Evolutionary conservation across 30 jellyfish, hydroid and myxozoan species (phyloP), one percentile per base, ranked within the genome.

Genomic region (Catostylus mosaicus): DNA sequence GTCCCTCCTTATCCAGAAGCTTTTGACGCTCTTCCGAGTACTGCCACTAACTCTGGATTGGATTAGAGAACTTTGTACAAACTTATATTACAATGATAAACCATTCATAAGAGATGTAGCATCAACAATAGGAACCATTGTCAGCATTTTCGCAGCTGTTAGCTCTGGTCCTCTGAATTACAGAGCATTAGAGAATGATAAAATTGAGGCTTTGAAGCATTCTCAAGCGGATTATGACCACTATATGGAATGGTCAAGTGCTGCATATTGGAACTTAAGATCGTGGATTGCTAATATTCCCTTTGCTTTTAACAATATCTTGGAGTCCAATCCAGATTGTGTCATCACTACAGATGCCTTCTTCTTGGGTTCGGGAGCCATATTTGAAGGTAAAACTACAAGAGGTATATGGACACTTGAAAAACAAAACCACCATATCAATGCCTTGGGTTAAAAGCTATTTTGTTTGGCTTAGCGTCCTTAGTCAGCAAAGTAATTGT

Each of bases 381-480:
- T 45, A 45, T 40, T 18, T 46, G 24, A 45, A 2, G 46, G 32
- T 4, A 72, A 20, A 3, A 47, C 23, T 16, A 72, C 84, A 18
- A 31, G 70, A 38, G 84, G 70, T 16, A 9, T 30, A 3, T 67
- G 80, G 80, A 2, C 20, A 10, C 32, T 10, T 9, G 5, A 31
- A 3, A 60, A 72, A 46, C 11, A 37, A 22, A 6, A 40, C 18
- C 48, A 18, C 20, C 70, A 20, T 45, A 72, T 72, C 12, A 72
- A 72, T 47, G 84, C 10, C 70, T 72, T 27, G 84, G 43, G 29
- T 36, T 75, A 7, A 75, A 75, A 75, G 77, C 87, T 50, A 36
- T 54, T 27, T 36, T 75, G 20, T 47, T 72, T 72, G 84, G 84
- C 4, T 22, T 47, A 3, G 43, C 3, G 29, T 72, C 84, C 7